Evolutionary conservation across 2,113 vertebrate species (phyloP).

Genomic region (Zosterops pallidus): DNA sequence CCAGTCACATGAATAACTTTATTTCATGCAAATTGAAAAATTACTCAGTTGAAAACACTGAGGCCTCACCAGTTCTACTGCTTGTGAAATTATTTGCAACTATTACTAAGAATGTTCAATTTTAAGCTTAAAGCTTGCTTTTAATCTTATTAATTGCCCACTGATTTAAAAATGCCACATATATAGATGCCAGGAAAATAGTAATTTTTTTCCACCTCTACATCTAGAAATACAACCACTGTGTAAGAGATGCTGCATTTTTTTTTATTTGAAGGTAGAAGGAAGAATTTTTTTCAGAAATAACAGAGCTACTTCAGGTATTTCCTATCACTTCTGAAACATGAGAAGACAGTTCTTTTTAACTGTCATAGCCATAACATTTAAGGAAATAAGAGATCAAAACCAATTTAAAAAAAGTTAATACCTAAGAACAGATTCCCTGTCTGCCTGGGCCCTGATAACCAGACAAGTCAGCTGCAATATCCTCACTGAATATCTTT

Average conservation of each 20-base stretch:
- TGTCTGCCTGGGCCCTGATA: not conserved
- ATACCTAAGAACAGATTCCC: not conserved
- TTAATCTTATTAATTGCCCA: not conserved
- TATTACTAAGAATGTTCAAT: not conserved
- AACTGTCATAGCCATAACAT: not conserved
- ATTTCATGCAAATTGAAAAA: not conserved
- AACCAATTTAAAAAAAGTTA: not conserved
- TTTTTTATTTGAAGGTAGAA: not conserved
- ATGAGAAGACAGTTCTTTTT: not conserved
- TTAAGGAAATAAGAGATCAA: not conserved
- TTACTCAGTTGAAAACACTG: not conserved
- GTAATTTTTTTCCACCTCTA: not conserved
- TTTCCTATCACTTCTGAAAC: not conserved
- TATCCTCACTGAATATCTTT: not conserved
- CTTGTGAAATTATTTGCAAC: not conserved
- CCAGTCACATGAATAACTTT: not conserved
- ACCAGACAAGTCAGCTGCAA: not conserved
- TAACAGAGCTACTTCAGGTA: not conserved
- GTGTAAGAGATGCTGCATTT: not conserved
- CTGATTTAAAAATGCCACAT: not conserved
- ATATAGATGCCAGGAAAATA: not conserved
- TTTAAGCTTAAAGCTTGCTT: not conserved
- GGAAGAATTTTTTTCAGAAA: not conserved
- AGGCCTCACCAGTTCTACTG: not conserved
- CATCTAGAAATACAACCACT: not conserved